Evolutionary conservation across 2,797 vertebrate species (phyloP).

Genomic region (Pristis pectinata): DNA sequence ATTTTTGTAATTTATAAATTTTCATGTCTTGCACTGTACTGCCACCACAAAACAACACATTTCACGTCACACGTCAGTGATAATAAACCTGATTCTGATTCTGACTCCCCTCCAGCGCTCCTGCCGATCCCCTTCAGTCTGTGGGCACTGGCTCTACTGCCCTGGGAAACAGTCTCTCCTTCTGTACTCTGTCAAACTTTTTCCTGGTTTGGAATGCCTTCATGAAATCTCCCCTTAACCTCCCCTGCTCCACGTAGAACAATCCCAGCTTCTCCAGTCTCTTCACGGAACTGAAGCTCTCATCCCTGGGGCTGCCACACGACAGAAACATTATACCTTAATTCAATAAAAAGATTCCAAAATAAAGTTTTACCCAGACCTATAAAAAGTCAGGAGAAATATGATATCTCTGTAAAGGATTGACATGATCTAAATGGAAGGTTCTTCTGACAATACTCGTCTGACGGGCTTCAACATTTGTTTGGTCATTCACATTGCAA

Average conservation of each 20-base stretch:
- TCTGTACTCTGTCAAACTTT: not conserved
- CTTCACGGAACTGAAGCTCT: not conserved
- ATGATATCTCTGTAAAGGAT: not conserved
- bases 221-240: not conserved
- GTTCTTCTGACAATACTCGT: no score
- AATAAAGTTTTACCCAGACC: not conserved
- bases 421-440: not conserved
- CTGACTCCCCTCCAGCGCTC: not conserved
- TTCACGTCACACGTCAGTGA: no score
- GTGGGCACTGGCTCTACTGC: not conserved
- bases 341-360: not conserved
- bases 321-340: not conserved
- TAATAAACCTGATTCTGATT: no score
- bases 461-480: not conserved
- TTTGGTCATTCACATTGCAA: not conserved
- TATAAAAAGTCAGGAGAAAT: not conserved
- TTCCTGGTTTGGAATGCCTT: not conserved
- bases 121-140: not conserved
- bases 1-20: no score
- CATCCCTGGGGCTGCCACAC: no score
- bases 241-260: not conserved
- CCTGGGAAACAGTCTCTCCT: not conserved
- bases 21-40: no score
- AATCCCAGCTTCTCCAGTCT: not conserved
- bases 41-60: no score